Evolutionary conservation across 2,113 vertebrate genomes (phyloP), one percentile per base, ranked within the genome.

Genomic region (Morone chrysops): DNA sequence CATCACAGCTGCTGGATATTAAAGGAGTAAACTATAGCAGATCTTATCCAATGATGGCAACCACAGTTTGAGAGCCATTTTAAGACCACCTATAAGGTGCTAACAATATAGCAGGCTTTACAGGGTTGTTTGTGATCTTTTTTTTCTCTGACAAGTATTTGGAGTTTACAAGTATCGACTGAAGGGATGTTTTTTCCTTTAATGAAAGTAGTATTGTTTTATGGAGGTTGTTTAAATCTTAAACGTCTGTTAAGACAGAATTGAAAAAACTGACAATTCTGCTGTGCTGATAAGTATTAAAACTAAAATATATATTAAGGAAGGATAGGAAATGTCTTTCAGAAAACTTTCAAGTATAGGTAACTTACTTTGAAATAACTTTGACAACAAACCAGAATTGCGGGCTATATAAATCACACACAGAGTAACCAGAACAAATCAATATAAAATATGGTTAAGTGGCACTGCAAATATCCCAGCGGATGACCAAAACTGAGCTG

Each of bases 381-480:
- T 66, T 48, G 69, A 57, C 40, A 59, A 65, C 22, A 50, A 68
- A n/a, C 9, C 11, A 41, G 51, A 40, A 45, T 38, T 57, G 25
- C 25, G 25, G 6, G 14, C 18, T 66, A 25, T 50, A 41, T 50
- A 20, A 59, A 59, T 31, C 51, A 43, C 10, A 10, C 6, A 13
- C 40, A 31, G 40, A 50, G 47, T 45, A 13, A 54, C 43, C 16
- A 13, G 25, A 45, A 61, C 40, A 74, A 25, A 45, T 18, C 31
- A n/a, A 17, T 16, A 10, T 13, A 73, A 57, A n/a, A 72, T 40
- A 53, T 53, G 62, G 25, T 16, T 75, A 82, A 88, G 69, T 75
- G 47, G 77, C 75, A 16, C 51, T 69, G 75, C 53, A 74, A 78
- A 60, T 75, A 48, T 80, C 70, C 62, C 62, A 63, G 76, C 11